Evolutionary conservation across 2,888 invertebrate genomes (phyloP).

Genomic region (Calliopum simillimum): DNA sequence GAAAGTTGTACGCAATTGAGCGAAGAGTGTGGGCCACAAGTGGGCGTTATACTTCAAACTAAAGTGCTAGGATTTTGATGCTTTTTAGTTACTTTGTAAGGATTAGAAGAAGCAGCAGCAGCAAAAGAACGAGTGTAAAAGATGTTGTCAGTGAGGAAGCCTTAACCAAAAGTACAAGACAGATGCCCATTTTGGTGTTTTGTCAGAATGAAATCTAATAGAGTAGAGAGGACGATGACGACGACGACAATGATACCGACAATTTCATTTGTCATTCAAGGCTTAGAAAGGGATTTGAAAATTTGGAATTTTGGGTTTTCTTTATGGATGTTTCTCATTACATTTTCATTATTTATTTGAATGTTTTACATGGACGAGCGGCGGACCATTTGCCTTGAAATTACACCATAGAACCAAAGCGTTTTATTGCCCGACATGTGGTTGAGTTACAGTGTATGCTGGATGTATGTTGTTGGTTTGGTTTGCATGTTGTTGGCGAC

Average conservation of each 20-base stretch:
- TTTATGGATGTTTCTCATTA: conserved; percentile 64
- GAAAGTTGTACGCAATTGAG: background rate
- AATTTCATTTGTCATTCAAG: conserved; percentile 63
- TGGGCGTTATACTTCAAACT: conserved; percentile 61
- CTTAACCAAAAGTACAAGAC: too few species aligned
- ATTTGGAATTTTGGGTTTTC: conserved; percentile 55
- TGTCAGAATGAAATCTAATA: too few species aligned
- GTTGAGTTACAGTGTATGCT: conserved; percentile 1
- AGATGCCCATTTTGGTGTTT: too few species aligned
- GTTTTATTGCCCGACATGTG: conserved; percentile 27
- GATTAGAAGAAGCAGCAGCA: conserved; percentile 34
- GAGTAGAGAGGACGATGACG: too few species aligned
- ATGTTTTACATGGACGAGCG: conserved; percentile 49
- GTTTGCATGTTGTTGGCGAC: background rate
- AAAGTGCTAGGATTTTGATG: conserved; percentile 57
- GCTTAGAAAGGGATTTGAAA: conserved; percentile 61
- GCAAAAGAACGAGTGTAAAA: conserved; percentile 3
- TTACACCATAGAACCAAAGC: conserved; percentile 19
- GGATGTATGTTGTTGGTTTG: conserved; percentile 9
- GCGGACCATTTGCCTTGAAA: conserved; percentile 8
- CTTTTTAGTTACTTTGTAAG: conserved; percentile 52
- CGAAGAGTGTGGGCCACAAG: conserved; percentile 27
- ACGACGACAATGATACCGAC: conserved; percentile 45
- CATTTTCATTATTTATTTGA: conserved; percentile 63
- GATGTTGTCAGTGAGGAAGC: background rate